phyloP scores from a whole-genome alignment of 1,140 invertebrate species.

The Sycophila sp. region DNA sequence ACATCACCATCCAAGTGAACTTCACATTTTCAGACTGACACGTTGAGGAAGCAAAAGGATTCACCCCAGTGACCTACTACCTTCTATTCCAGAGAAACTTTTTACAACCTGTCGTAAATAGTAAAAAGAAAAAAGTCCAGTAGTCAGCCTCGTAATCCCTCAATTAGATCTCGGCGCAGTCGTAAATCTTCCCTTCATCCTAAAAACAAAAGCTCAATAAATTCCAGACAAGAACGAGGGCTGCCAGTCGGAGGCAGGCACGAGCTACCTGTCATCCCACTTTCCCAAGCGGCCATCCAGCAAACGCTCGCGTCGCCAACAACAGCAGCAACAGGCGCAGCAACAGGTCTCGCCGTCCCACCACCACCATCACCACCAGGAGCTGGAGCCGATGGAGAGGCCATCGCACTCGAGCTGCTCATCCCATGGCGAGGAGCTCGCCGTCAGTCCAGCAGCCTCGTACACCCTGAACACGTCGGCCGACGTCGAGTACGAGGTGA shows the following conservation, averaged over 20 bases:
- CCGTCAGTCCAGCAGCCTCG: background rate
- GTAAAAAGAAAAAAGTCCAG: too few species aligned
- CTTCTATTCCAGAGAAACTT: too few species aligned
- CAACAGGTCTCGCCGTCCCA: too few species aligned
- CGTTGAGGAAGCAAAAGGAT: too few species aligned
- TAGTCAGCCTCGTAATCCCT: too few species aligned
- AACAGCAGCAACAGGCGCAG: background rate
- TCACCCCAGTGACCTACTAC: too few species aligned
- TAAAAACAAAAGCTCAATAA: too few species aligned
- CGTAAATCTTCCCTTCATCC: too few species aligned
- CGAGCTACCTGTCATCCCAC: conserved; percentile 6
- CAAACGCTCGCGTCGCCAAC: conserved; percentile 6
- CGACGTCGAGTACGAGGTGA: conserved; percentile 73
- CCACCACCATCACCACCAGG: background rate
- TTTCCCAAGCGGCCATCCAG: conserved; percentile 12
- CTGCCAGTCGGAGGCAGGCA: conserved; percentile 19
- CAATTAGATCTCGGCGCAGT: too few species aligned
- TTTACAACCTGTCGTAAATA: too few species aligned
- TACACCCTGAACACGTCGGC: conserved; percentile 56
- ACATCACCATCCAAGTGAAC: too few species aligned
- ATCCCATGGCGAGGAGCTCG: conserved; percentile 52
- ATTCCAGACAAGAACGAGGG: conserved; percentile 6
- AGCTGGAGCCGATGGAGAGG: conserved; percentile 44
- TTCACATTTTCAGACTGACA: too few species aligned
- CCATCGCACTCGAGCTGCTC: conserved; percentile 53